Evolutionary conservation across 2,113 vertebrate species (phyloP).

Genomic region (Stercorarius parasiticus): DNA sequence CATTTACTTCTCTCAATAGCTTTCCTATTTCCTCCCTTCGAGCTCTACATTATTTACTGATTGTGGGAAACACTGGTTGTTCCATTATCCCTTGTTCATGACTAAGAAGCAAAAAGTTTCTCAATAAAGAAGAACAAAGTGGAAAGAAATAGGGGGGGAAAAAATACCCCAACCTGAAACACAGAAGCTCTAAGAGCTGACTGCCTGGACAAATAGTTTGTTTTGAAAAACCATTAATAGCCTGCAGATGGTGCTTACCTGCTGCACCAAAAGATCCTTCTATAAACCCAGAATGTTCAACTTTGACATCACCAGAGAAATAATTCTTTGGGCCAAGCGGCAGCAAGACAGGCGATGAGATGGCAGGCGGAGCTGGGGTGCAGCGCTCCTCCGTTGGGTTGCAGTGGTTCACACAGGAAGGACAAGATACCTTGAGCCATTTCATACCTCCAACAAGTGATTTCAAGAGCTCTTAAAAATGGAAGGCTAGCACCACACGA

Average conservation of each 20-base stretch:
- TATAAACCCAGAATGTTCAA: not conserved
- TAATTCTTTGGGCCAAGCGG: not conserved
- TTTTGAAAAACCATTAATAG: not conserved
- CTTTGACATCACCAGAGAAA: not conserved
- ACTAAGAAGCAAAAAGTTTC: not conserved
- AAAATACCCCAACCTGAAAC: accelerated
- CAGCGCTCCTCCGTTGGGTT: not conserved
- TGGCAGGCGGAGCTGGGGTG: not conserved
- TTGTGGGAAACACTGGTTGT: not conserved
- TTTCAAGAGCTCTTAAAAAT: not conserved
- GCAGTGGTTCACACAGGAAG: not conserved
- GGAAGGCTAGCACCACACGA: not conserved
- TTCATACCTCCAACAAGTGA: not conserved
- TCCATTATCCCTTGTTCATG: not conserved
- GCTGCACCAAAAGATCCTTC: not conserved
- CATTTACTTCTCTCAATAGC: not conserved
- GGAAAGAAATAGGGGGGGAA: accelerated
- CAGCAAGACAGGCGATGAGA: not conserved
- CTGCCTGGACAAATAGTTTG: not conserved
- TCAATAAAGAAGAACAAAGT: not conserved
- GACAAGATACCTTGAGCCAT: not conserved
- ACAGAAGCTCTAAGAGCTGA: not conserved
- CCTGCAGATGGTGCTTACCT: not conserved
- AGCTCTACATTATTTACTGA: not conserved
- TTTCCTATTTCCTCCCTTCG: not conserved